These are phyloP conservation scores for Acanthosoma haemorrhoidale DNA, from an alignment of 2,888 invertebrate species.

Conservation along the genomic window DNA sequence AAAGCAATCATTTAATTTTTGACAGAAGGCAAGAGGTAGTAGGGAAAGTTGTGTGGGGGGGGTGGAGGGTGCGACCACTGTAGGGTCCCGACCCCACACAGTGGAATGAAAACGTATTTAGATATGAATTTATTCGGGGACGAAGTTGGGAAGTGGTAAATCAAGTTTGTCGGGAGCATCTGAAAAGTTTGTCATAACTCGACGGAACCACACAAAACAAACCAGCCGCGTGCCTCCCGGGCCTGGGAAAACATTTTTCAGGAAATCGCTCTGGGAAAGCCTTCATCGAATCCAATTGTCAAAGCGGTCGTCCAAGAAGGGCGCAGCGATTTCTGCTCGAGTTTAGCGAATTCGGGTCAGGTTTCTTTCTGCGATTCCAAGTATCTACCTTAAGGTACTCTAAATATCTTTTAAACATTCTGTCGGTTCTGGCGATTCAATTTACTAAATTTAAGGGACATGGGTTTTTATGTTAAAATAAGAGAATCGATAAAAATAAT, in stretches of 20 bases:
- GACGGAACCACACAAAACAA: background rate
- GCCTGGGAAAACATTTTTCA: background rate
- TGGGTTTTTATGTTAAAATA: too few species aligned
- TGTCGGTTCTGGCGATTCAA: too few species aligned
- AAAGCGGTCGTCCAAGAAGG: background rate
- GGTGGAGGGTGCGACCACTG: too few species aligned
- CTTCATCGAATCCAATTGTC: background rate
- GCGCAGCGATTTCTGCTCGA: too few species aligned
- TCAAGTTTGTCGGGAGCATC: slow-evolving; percentile 5
- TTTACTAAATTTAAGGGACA: too few species aligned
- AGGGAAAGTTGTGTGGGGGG: background rate
- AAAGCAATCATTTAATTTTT: slow-evolving; percentile 3
- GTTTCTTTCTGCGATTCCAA: background rate
- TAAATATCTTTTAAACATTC: too few species aligned
- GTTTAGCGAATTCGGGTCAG: slow-evolving; percentile 3
- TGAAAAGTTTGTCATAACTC: slow-evolving; percentile 26
- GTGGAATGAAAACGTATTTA: slow-evolving; percentile 9
- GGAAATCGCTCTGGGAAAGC: background rate
- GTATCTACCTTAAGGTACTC: too few species aligned
- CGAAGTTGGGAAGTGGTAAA: slow-evolving; percentile 20
- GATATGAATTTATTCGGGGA: slow-evolving; percentile 26
- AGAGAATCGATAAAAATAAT: too few species aligned
- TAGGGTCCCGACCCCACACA: too few species aligned
- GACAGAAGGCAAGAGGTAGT: background rate
- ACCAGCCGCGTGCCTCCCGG: background rate